Evolutionary conservation across 2,113 vertebrate genomes (phyloP).

Genomic region (Onychorhynchus coronatus): DNA sequence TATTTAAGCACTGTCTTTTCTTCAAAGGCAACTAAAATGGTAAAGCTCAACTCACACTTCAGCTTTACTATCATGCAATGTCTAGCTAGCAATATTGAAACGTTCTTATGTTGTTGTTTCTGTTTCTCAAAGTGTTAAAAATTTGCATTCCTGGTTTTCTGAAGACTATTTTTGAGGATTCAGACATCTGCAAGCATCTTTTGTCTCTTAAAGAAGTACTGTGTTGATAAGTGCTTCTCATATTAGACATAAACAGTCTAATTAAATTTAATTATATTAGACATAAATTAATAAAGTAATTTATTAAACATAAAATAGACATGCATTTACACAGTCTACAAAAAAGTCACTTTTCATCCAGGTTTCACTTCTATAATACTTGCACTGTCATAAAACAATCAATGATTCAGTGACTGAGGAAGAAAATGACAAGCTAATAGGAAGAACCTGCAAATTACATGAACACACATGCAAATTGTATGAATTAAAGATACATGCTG

Average conservation of each 20-base stretch:
- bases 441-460: neutral
- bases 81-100: neutral
- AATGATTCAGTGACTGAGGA: neutral
- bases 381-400: neutral
- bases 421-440: neutral
- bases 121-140: neutral
- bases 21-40: neutral
- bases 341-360: neutral
- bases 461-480: neutral
- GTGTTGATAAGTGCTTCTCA: neutral
- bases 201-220: neutral
- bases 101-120: neutral
- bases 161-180: neutral
- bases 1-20: neutral
- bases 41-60: neutral
- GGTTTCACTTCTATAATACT: neutral
- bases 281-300: neutral
- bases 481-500: neutral
- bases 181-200: neutral
- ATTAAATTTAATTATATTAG: neutral
- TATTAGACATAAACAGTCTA: neutral
- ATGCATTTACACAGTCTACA: neutral
- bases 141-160: neutral
- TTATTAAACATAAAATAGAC: neutral
- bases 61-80: neutral